Conservation (phyloP, 2,113 vertebrate genomes). For the Orthonyx spaldingii region DNA sequence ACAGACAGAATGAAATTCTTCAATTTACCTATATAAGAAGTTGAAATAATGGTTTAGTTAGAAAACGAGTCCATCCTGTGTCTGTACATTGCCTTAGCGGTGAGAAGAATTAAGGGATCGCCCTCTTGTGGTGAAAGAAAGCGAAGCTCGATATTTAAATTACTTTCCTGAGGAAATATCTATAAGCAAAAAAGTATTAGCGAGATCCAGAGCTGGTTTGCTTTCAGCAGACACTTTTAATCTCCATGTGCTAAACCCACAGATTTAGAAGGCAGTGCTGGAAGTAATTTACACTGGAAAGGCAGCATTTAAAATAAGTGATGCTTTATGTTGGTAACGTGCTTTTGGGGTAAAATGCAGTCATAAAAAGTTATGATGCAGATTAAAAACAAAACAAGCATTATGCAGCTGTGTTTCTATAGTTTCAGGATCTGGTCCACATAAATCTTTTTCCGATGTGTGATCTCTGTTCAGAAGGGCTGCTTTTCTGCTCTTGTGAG, state of each 20-base stretch:
- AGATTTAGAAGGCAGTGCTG: not conserved
- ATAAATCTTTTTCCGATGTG: not conserved
- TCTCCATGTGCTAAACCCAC: not conserved
- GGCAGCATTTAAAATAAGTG: not conserved
- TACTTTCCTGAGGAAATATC: not conserved
- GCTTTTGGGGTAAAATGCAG: not conserved
- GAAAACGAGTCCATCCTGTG: not conserved
- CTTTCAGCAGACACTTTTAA: not conserved
- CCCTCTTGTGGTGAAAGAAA: slow-evolving; percentile 60
- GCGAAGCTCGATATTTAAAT: not conserved
- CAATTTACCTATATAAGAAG: not conserved
- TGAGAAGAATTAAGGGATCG: not conserved
- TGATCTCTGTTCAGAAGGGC: not conserved
- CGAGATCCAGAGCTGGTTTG: not conserved
- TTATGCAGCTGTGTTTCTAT: not conserved
- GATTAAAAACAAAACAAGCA: not conserved
- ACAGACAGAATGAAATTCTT: not conserved
- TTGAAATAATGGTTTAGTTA: not conserved
- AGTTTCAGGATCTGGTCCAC: not conserved
- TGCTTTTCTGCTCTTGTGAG: not conserved
- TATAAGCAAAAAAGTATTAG: not conserved
- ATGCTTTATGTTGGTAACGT: not conserved
- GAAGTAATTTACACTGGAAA: not conserved
- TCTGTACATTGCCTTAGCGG: not conserved
- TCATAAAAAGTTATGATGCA: not conserved